These are phyloP conservation scores for Ganaspis brasiliensis DNA, from an alignment of 2,888 invertebrate species.

Conservation along the genomic window DNA sequence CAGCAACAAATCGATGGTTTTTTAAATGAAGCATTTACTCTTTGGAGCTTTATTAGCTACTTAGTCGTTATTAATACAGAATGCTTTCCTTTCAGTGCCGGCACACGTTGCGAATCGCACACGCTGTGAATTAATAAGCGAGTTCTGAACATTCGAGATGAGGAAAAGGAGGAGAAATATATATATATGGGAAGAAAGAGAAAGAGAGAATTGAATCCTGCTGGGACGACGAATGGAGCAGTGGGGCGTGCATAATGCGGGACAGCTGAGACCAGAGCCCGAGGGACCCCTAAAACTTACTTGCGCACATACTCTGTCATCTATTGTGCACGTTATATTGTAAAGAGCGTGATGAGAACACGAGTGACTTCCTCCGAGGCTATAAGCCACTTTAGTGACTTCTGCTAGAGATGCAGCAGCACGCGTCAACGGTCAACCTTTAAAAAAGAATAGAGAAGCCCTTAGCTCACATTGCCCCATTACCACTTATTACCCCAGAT, in stretches of 20 bases:
- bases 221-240: slow-evolving; percentile 72
- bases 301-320: slow-evolving; percentile 46
- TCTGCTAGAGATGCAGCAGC: slow-evolving; percentile 47
- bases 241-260: slow-evolving; percentile 75
- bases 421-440: slow-evolving; percentile 52
- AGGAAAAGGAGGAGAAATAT: slow-evolving; percentile 54
- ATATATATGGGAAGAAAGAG: slow-evolving; percentile 25
- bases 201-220: slow-evolving; percentile 55
- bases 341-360: slow-evolving; percentile 59
- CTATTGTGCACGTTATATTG: slow-evolving; percentile 59
- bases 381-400: slow-evolving; percentile 62
- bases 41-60: slow-evolving; percentile 38
- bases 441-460: slow-evolving; percentile 45
- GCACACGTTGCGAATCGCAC: slow-evolving; percentile 52
- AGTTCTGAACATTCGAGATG: slow-evolving; percentile 67
- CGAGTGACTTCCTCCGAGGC: slow-evolving; percentile 61
- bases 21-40: slow-evolving; percentile 36
- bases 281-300: slow-evolving; percentile 58
- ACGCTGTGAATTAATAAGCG: slow-evolving; percentile 78
- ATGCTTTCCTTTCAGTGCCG: slow-evolving; percentile 38
- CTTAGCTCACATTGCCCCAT: slow-evolving; percentile 43
- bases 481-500: slow-evolving; percentile 46
- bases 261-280: slow-evolving; percentile 73
- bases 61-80: slow-evolving; percentile 42
- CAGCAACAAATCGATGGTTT: slow-evolving; percentile 7